phyloP scores from a whole-genome alignment of 2,797 vertebrate species.

The Alosa sapidissima region DNA sequence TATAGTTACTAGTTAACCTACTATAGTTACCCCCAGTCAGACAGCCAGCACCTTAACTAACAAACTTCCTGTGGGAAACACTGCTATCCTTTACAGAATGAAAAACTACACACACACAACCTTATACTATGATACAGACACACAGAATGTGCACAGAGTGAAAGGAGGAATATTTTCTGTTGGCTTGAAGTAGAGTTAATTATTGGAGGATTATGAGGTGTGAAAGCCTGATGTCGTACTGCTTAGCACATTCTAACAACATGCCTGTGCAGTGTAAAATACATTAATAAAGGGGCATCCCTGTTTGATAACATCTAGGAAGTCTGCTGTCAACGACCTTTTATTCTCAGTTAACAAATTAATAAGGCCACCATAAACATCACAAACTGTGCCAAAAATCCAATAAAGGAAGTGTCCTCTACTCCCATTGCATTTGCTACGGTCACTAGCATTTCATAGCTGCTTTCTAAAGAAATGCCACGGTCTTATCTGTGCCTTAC shows the following conservation, averaged over 20 bases:
- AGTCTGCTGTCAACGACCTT: background rate
- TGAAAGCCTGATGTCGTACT: background rate
- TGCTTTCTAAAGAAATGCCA: background rate
- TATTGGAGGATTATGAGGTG: background rate
- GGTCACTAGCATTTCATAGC: background rate
- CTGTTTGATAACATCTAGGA: background rate
- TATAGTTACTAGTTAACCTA: too few species aligned
- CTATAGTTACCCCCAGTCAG: too few species aligned
- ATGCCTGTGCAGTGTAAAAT: background rate
- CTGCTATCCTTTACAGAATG: background rate
- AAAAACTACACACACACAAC: background rate
- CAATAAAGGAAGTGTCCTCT: background rate
- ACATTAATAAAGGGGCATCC: background rate
- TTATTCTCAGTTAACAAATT: background rate
- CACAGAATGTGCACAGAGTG: background rate
- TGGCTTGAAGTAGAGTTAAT: background rate
- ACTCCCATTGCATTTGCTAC: background rate
- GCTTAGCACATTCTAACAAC: background rate
- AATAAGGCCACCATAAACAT: background rate
- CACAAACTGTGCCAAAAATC: background rate
- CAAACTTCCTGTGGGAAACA: too few species aligned
- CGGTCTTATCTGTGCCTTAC: conserved; percentile 62
- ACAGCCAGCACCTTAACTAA: too few species aligned
- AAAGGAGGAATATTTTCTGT: background rate
- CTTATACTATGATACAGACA: background rate